Conservation (phyloP, 1,140 invertebrate species). For the Meloidogyne hapla region DNA sequence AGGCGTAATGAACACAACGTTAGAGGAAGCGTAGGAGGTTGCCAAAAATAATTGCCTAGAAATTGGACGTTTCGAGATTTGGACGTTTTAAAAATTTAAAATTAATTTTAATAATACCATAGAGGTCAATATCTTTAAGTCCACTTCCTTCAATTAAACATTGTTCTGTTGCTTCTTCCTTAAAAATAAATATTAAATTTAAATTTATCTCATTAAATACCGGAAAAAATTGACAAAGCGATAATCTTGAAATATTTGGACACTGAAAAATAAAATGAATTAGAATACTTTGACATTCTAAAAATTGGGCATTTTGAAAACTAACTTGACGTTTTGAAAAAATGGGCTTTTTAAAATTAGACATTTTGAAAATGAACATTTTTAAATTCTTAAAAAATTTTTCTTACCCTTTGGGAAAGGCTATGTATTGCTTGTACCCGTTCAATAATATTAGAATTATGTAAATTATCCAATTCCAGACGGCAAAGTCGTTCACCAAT, state of each 20-base stretch:
- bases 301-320: too few species aligned
- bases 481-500: conserved; percentile 53
- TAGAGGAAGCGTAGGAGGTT: conserved; percentile 49
- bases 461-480: conserved; percentile 59
- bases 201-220: conserved; percentile 14
- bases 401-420: conserved; percentile 46
- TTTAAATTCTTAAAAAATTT: not conserved
- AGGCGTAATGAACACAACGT: conserved; percentile 52
- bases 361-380: too few species aligned
- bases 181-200: not conserved
- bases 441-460: conserved; percentile 50
- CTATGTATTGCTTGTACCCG: conserved; percentile 49
- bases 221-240: conserved; percentile 61
- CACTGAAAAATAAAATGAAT: conserved; percentile 27
- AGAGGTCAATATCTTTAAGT: conserved; percentile 56
- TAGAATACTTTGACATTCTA: too few species aligned
- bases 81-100: not conserved
- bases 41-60: conserved; percentile 54
- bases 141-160: conserved; percentile 53
- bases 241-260: conserved; percentile 60
- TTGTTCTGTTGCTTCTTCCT: conserved; percentile 25
- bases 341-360: too few species aligned
- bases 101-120: conserved; percentile 29
- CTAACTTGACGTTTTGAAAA: too few species aligned
- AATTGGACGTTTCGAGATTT: not conserved